Conservation (phyloP, 2,797 vertebrate species). For the Sebastes oblongus region DNA sequence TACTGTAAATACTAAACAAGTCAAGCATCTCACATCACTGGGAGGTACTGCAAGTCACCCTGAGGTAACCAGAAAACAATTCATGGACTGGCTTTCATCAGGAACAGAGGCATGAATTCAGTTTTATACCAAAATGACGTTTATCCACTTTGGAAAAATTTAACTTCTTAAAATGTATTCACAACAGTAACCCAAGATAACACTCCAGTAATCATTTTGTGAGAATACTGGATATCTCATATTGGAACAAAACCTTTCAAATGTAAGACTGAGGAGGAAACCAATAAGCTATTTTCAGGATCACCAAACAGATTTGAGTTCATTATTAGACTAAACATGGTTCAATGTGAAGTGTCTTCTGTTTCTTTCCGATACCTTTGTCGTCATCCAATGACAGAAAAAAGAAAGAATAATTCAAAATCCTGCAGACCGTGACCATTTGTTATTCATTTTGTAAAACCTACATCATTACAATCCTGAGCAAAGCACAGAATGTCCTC, state of each 20-base stretch:
- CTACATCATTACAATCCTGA: conserved; percentile 32
- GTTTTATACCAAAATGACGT: conserved; percentile 27
- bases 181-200: conserved; percentile 15
- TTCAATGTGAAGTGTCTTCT: conserved; percentile 5
- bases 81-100: conserved; percentile 8
- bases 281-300: neutral
- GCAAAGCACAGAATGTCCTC: conserved; percentile 40
- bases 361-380: neutral
- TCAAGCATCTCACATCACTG: conserved; percentile 59
- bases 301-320: conserved; percentile 4
- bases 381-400: neutral
- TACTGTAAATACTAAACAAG: conserved; percentile 55
- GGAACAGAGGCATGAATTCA: conserved; percentile 22
- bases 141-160: conserved; percentile 7
- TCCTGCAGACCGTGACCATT: neutral
- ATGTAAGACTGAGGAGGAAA: neutral
- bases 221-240: neutral
- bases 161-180: conserved; percentile 1
- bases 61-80: conserved; percentile 32
- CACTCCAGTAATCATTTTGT: neutral
- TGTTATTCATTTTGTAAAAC: conserved; percentile 24
- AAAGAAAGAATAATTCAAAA: conserved; percentile 17
- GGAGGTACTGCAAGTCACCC: conserved; percentile 43
- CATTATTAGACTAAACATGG: neutral
- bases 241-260: conserved; percentile 11